Evolutionary conservation across 2,888 invertebrate species (phyloP).

Genomic region (Deilephila elpenor): DNA sequence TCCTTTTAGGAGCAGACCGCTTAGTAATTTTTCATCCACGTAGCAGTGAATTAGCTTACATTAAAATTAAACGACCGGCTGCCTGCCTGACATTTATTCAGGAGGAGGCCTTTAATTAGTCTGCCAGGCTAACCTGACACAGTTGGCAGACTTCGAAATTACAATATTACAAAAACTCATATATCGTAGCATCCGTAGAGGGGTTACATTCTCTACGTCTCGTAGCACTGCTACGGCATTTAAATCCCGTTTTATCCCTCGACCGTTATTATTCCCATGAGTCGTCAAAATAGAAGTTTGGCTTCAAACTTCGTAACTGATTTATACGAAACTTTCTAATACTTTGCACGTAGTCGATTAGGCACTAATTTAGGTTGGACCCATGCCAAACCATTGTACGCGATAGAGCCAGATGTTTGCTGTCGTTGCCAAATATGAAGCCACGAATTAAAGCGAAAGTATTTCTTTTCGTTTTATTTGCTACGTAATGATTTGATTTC

Average conservation of each 20-base stretch:
- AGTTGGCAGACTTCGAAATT: no score
- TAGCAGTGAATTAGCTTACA: no score
- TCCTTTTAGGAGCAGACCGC: no score
- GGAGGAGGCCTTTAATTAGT: no score
- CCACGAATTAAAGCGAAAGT: background rate
- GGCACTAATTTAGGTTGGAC: conserved; percentile 24
- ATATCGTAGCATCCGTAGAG: background rate
- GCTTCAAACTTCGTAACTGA: background rate
- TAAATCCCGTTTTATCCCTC: background rate
- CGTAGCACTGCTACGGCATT: background rate
- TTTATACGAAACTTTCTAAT: background rate
- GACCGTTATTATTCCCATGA: background rate
- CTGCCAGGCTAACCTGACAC: no score
- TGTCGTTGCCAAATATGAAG: conserved; percentile 22
- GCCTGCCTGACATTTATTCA: no score
- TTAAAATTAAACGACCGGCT: no score
- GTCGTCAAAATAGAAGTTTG: background rate
- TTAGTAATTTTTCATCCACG: no score
- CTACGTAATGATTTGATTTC: background rate
- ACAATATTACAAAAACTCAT: background rate
- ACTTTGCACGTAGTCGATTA: conserved; percentile 22
- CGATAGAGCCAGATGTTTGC: conserved; percentile 17
- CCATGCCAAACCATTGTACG: conserved; percentile 24
- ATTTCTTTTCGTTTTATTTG: background rate
- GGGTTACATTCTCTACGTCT: background rate